Conservation (phyloP, 1,140 invertebrate species). For the Brachionus plicatilis region DNA sequence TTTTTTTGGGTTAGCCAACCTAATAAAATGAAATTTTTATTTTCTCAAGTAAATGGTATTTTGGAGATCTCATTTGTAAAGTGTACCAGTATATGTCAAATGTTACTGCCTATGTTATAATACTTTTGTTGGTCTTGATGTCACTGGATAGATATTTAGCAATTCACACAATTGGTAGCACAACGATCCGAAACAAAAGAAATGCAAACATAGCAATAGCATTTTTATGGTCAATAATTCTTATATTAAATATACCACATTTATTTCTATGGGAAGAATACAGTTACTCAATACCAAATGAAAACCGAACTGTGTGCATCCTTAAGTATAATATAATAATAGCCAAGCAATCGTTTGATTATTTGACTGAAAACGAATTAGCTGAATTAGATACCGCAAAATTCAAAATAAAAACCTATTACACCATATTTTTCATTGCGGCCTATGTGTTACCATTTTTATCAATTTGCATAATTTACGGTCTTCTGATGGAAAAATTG, state of each 20-base stretch:
- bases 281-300: conserved; percentile 64
- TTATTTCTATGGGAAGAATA: conserved; percentile 59
- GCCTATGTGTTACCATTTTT: conserved; percentile 56
- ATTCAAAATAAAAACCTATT: conserved; percentile 47
- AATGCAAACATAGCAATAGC: conserved; percentile 69
- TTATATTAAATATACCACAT: conserved; percentile 68
- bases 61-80: conserved; percentile 82
- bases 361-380: background rate
- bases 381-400: conserved; percentile 41
- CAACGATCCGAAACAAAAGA: conserved; percentile 78
- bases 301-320: conserved; percentile 63
- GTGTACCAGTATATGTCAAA: conserved; percentile 65
- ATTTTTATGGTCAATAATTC: conserved; percentile 70
- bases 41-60: conserved; percentile 67
- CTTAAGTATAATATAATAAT: conserved; percentile 59
- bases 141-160: conserved; percentile 87
- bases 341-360: background rate
- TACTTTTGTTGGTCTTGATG: conserved; percentile 90
- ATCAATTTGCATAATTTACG: conserved; percentile 81
- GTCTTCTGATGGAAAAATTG: conserved; percentile 77
- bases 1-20: conserved; percentile 47
- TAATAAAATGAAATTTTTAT: background rate
- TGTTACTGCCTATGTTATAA: conserved; percentile 80
- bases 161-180: conserved; percentile 84
- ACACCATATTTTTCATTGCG: conserved; percentile 55